These are phyloP conservation scores for Tetragonisca angustula DNA, from an alignment of 2,888 invertebrate genomes.

Conservation along the genomic window DNA sequence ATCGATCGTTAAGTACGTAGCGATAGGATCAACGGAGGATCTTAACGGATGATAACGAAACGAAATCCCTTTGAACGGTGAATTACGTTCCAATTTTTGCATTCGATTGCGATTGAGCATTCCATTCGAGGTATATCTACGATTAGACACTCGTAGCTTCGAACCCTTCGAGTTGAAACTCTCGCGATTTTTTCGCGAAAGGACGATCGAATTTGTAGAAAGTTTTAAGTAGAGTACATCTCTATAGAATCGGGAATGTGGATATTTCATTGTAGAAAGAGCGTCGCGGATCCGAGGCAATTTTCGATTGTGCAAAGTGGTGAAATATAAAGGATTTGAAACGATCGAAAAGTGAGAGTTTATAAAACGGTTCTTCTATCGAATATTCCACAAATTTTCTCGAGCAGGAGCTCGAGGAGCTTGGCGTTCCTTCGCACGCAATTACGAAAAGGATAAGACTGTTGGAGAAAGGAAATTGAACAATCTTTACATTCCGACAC, in stretches of 20 bases:
- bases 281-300: neutral
- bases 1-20: neutral
- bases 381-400: neutral
- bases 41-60: neutral
- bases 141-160: slow-evolving; percentile 4
- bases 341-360: neutral
- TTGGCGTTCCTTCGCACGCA: neutral
- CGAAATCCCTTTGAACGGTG: neutral
- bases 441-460: neutral
- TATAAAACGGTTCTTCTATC: neutral
- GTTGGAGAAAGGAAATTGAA: neutral
- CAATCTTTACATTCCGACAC: neutral
- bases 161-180: neutral
- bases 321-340: too few species aligned
- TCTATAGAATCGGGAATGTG: neutral
- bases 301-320: neutral
- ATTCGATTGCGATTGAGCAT: neutral
- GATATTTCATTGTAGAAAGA: neutral
- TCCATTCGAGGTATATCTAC: neutral
- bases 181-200: neutral
- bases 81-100: slow-evolving; percentile 4
- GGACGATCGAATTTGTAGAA: neutral
- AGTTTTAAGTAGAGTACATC: neutral
- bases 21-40: neutral
- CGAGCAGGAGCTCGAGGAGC: neutral